Base-by-base conservation (phyloP, 2,797 vertebrate species). In the Enteromius trimaculatus region DNA sequence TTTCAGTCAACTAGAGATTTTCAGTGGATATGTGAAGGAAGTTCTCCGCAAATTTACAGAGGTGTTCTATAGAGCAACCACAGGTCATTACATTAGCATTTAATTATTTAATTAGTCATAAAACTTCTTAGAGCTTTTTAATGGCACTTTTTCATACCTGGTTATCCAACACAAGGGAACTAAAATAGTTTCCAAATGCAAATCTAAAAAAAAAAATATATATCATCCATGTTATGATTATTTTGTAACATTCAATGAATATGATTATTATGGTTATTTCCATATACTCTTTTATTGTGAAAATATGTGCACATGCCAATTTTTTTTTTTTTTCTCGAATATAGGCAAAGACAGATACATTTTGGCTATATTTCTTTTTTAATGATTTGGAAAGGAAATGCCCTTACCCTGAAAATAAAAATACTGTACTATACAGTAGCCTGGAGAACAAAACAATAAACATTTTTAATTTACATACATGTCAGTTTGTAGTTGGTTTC, bases 351-450 rank as follows among this genome's bases (percentile, higher is more conserved):
- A n/a, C n/a, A 82, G 93, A 90, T 51, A 90, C n/a, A 5, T 39
- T 55, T 77, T 88, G 44, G 17, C 82, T 77, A 82, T 64, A 6
- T 62, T 87, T 84, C 83, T 90, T 84, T 10, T 85, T 84, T 80
- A 88, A 91, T 92, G 85, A 86, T 88, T 90, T 90, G 81, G 16
- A 91, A 90, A 91, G 84, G 88, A 90, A 85, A 90, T 78, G 87
- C 88, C 90, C 89, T 91, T 88, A 91, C 86, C 89, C 88, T 88
- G 60, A 70, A 91, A 89, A 91, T 89, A 91, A 84, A 89, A 90
- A 92, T 85, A 80, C 37, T 77, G 31, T 53, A 76, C 55, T 44
- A 44, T 87, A 93, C 88, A 93, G 83, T 88, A 90, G 90, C 88
- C 89, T 84, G 88, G 85, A 90, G 88, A 80, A 85, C 90, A 89